phyloP scores from a whole-genome alignment of 2,113 vertebrate species.

The Arvicanthis niloticus region DNA sequence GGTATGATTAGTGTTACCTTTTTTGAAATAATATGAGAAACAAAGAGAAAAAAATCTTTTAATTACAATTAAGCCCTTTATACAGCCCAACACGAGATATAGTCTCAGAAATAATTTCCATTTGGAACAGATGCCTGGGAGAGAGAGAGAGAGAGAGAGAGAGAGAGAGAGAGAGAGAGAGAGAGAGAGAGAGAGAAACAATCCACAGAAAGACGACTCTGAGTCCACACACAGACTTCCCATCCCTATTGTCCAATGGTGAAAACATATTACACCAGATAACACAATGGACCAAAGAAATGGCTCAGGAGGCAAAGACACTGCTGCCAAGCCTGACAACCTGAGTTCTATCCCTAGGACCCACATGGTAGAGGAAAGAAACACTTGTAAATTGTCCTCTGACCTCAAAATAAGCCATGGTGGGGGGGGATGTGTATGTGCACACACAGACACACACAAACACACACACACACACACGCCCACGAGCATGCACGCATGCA shows the following conservation, averaged over 20 bases:
- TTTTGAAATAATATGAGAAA: not conserved
- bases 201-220: not conserved
- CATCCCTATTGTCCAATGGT: not conserved
- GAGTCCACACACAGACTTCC: too few species aligned
- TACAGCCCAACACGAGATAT: not conserved
- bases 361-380: not conserved
- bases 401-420: not conserved
- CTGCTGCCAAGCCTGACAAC: not conserved
- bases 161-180: too few species aligned
- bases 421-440: too few species aligned
- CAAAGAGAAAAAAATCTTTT: not conserved
- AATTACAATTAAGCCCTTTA: not conserved
- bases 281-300: not conserved
- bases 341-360: not conserved
- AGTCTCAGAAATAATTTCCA: not conserved
- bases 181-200: too few species aligned
- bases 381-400: not conserved
- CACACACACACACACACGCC: not conserved
- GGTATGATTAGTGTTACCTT: not conserved
- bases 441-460: fast-evolving
- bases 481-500: too few species aligned
- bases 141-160: too few species aligned
- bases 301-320: not conserved
- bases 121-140: not conserved
- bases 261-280: not conserved